Conservation (phyloP, 92 coral and sea anemone species). For the Virgularia gustaviana region DNA sequence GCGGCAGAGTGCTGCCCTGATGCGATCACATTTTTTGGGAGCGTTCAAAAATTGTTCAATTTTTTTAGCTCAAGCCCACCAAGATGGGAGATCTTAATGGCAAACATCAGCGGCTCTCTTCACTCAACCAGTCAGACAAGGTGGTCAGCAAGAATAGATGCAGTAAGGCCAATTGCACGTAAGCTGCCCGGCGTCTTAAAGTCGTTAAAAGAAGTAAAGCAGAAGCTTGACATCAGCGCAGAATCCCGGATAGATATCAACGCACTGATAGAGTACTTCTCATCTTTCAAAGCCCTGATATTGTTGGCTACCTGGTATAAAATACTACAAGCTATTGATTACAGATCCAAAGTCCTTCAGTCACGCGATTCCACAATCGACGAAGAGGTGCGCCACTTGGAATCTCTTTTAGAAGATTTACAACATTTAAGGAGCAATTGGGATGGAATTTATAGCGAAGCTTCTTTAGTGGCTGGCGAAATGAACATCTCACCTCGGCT, state of each 20-base stretch:
- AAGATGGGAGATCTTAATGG: slow-evolving; percentile 20
- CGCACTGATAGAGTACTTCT: not conserved
- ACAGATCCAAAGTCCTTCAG: slow-evolving; percentile 7
- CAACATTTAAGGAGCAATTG: slow-evolving; percentile 8
- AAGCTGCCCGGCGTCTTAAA: not conserved
- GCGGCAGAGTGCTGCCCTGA: not conserved
- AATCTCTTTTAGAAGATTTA: slow-evolving; percentile 5
- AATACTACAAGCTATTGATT: slow-evolving; percentile 13
- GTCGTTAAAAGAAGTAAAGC: not conserved
- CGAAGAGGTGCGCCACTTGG: slow-evolving; percentile 1
- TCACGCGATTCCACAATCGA: slow-evolving; percentile 20
- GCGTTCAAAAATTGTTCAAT: slow-evolving; percentile 14
- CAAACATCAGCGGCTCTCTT: not conserved
- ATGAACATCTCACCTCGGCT: slow-evolving; percentile 5
- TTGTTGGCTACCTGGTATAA: not conserved
- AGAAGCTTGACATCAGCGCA: not conserved
- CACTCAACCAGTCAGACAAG: not conserved
- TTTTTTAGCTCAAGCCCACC: slow-evolving; percentile 10
- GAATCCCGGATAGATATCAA: not conserved
- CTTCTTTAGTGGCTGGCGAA: not conserved
- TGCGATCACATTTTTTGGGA: slow-evolving; percentile 4
- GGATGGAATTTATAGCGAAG: slow-evolving; percentile 7
- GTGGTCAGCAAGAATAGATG: not conserved
- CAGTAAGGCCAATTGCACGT: not conserved
- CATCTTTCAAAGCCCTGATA: not conserved